Conservation (phyloP, 1,140 invertebrate species). For the Stenopsyche tienmushanensis region DNA sequence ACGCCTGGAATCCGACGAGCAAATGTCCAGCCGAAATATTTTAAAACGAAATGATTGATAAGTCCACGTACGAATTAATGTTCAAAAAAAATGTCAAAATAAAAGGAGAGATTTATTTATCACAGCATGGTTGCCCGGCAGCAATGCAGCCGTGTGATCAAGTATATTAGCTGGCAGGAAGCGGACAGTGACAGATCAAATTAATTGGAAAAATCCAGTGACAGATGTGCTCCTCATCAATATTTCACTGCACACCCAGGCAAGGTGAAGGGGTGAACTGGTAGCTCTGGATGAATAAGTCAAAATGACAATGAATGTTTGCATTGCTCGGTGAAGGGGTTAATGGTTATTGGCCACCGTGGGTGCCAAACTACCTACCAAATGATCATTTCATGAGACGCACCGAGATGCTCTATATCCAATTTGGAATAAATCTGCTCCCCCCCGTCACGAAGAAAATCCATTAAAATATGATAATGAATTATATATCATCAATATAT, state of each 20-base stretch:
- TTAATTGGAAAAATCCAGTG: conserved; percentile 41
- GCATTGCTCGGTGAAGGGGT: conserved; percentile 21
- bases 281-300: conserved; percentile 34
- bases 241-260: conserved; percentile 36
- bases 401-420: neutral
- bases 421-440: no score
- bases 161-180: no score
- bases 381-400: conserved; percentile 22
- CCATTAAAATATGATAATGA: no score
- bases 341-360: conserved; percentile 14
- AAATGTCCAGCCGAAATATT: no score
- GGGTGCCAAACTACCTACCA: neutral
- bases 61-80: no score
- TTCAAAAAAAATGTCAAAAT: no score
- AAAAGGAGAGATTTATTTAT: no score
- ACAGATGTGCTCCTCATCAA: conserved; percentile 43
- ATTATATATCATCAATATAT: no score
- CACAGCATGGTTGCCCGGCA: no score
- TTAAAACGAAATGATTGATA: no score
- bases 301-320: conserved; percentile 40
- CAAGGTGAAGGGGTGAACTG: conserved; percentile 33
- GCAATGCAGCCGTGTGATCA: neutral
- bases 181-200: conserved; percentile 41
- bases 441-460: no score
- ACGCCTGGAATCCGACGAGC: no score